A percentile compares a stretch with the other conserved stretches of the same genome.
These are phyloP conservation scores for Harpagifer antarcticus DNA, from an alignment of 2,797 vertebrate species.

Conservation along the genomic window DNA sequence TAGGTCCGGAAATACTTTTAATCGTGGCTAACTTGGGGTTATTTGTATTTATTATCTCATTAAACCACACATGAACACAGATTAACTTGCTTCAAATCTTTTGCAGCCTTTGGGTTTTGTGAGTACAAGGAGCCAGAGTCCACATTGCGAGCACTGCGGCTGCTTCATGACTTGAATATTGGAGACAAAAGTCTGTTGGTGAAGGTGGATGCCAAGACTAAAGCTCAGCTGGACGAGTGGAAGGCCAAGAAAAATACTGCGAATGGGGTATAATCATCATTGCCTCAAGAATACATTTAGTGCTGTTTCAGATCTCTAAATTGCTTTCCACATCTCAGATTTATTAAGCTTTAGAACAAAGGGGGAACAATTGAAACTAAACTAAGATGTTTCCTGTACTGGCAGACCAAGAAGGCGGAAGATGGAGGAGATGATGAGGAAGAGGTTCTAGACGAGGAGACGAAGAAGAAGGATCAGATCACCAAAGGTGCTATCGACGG, in stretches of 20 bases:
- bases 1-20: neutral
- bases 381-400: neutral
- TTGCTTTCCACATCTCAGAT: neutral
- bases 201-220: slow-evolving; percentile 99
- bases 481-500: slow-evolving; percentile 97
- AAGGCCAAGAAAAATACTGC: slow-evolving; percentile 95
- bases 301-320: neutral
- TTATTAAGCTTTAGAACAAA: neutral
- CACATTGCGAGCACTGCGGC: slow-evolving; percentile 92
- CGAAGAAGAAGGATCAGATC: slow-evolving; percentile 95
- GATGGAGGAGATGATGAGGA: slow-evolving; percentile 84
- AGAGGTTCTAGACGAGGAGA: slow-evolving; percentile 96
- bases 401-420: slow-evolving; percentile 86
- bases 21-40: neutral
- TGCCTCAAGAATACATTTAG: neutral
- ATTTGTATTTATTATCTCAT: neutral
- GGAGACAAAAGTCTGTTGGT: slow-evolving; percentile 98
- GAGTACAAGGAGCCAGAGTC: slow-evolving; percentile 99
- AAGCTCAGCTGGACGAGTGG: slow-evolving; percentile 98
- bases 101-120: slow-evolving; percentile 97
- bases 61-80: no score
- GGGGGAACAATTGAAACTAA: neutral
- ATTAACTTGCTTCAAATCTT: slow-evolving; percentile 13
- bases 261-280: slow-evolving; percentile 89
- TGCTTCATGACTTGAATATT: slow-evolving; percentile 97